phyloP scores from a whole-genome alignment of 1,140 invertebrate species.

The Maniola jurtina region DNA sequence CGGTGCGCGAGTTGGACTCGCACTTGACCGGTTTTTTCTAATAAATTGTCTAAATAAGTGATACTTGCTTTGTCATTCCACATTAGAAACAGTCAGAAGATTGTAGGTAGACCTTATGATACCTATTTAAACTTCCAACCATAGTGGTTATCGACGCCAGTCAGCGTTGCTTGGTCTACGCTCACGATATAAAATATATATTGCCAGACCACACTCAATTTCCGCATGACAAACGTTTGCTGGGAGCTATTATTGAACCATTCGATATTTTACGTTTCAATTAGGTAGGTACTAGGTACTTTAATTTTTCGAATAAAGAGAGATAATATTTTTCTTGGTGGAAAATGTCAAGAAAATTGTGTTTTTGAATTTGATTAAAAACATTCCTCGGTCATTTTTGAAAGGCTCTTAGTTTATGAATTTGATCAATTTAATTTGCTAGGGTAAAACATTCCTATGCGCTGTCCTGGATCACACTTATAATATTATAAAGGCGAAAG shows the following conservation, averaged over 20 bases:
- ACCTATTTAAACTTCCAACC: conserved; percentile 21
- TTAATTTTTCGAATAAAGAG: no score
- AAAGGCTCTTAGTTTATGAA: no score
- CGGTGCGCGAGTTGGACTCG: no score
- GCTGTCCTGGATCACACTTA: no score
- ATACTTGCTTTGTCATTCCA: neutral
- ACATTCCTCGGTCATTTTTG: no score
- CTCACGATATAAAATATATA: conserved; percentile 37
- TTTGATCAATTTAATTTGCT: no score
- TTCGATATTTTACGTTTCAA: neutral
- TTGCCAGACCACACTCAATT: conserved; percentile 43
- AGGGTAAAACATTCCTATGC: no score
- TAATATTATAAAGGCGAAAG: no score
- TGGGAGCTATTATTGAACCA: conserved; percentile 24
- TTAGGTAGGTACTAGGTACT: neutral
- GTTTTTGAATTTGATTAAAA: no score
- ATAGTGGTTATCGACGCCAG: conserved; percentile 19
- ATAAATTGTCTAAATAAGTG: neutral
- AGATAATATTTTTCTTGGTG: no score
- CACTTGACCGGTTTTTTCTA: no score
- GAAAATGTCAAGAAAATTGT: no score
- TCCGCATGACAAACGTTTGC: conserved; percentile 40
- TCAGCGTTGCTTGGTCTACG: conserved; percentile 23
- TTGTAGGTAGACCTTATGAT: neutral
- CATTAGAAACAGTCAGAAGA: neutral